Evolutionary conservation across 2,888 invertebrate species (phyloP), one percentile per base, ranked within the genome.

Genomic region (Monochamus alternatus): DNA sequence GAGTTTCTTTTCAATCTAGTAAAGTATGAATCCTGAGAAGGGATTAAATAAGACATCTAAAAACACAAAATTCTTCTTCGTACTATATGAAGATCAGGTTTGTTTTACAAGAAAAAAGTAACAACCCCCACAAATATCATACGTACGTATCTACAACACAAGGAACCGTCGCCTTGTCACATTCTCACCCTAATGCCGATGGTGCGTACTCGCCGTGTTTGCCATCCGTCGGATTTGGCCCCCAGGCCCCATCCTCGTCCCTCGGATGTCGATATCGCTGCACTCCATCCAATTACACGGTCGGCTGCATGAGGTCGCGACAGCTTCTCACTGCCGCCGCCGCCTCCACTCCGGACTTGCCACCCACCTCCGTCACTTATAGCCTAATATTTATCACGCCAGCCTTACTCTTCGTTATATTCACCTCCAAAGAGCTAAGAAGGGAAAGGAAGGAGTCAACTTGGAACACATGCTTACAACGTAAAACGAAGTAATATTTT

Each of bases 251-350:
- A 62, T 73, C 70, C 52, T 70, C 66, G 68, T 70, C 63, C 69
- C 67, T 71, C 55, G 55, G 75, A 81, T 80, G 86, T 85, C 86
- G 85, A 86, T 86, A 85, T 84, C 82, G 83, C 84, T 83, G 84
- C 87, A 85, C 86, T 86, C 87, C 82, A 87, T 88, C 87, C 88
- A 88, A 88, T 88, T 88, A 88, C 87, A 88, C 86, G 88, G 85
- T 87, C 83, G 85, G 85, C 82, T 85, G 87, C 84, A 85, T 87
- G 87, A 88, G 87, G 87, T 87, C 85, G 87, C 87, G 87, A 88
- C 87, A 88, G 88, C 86, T 88, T 88, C 87, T 86, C 87, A 86
- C 87, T 86, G 87, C 85, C 84, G 80, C 81, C 73, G 70, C 78
- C 81, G 74, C 78, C 14, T 55, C 52, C 59, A 67, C 74, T 73